These are phyloP conservation scores for Ecdyonurus torrentis DNA, from an alignment of 2,888 invertebrate species.

Conservation along the genomic window DNA sequence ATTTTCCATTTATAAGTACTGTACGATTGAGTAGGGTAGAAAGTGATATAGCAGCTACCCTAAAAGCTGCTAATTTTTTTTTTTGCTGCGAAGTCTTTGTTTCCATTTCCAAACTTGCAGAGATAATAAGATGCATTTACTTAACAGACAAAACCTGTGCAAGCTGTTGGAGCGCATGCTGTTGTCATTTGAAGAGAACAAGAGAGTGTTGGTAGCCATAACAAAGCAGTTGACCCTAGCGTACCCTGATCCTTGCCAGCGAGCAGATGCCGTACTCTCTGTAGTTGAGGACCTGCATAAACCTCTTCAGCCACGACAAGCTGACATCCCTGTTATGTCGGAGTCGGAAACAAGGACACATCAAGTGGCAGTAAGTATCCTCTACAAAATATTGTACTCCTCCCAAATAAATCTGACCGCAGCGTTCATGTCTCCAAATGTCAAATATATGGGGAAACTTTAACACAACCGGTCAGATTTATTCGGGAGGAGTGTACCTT, in stretches of 20 bases:
- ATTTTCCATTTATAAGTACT: too few relatives aligned
- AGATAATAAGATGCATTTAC: background rate
- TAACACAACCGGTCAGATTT: too few relatives aligned
- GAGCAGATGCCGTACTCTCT: background rate
- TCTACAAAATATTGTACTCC: too few relatives aligned
- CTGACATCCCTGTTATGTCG: background rate
- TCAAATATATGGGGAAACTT: too few relatives aligned
- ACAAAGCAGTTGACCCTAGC: background rate
- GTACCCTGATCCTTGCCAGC: background rate
- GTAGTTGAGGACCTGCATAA: background rate
- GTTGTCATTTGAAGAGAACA: background rate
- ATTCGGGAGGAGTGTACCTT: too few relatives aligned
- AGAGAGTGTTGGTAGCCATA: background rate
- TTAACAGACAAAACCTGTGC: background rate
- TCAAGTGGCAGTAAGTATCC: background rate
- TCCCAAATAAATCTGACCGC: too few relatives aligned
- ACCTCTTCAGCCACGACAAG: background rate
- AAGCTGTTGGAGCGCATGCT: background rate
- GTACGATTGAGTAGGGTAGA: too few relatives aligned
- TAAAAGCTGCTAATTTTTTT: too few relatives aligned
- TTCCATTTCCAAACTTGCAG: too few relatives aligned
- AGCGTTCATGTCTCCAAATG: too few relatives aligned
- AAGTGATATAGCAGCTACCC: too few relatives aligned
- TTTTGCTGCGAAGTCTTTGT: too few relatives aligned
- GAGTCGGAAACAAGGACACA: background rate